These are phyloP conservation scores for Struthio camelus DNA, from an alignment of 2,113 vertebrate species.

Conservation along the genomic window DNA sequence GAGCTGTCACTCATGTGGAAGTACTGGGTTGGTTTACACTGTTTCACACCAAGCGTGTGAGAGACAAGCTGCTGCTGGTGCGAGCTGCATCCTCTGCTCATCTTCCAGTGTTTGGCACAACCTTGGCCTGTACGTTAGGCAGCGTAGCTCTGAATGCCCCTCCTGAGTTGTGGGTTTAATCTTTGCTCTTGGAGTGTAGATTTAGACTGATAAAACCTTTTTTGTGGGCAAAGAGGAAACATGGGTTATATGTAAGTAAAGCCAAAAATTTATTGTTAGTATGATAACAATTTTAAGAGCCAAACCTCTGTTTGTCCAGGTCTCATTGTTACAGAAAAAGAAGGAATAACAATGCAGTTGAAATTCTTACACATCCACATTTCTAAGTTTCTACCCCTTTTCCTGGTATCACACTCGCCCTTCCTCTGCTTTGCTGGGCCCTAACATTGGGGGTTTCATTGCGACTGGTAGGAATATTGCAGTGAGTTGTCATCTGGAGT, in stretches of 20 bases:
- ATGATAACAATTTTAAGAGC: neutral
- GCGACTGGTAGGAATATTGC: neutral
- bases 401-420: neutral
- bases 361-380: neutral
- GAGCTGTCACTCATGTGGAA: neutral
- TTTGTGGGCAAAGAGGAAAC: neutral
- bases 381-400: neutral
- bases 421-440: neutral
- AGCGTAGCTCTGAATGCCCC: neutral
- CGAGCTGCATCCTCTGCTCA: neutral
- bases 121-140: neutral
- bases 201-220: neutral
- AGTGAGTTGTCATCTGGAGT: neutral
- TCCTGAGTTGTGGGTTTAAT: neutral
- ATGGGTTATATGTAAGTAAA: no score
- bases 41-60: neutral
- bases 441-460: no score
- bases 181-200: neutral
- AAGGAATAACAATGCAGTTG: neutral
- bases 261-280: neutral
- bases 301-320: neutral
- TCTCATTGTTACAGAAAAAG: neutral
- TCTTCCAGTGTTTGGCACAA: rapidly evolving
- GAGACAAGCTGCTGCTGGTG: neutral
- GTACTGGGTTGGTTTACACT: neutral